phyloP scores from a whole-genome alignment of 2,113 vertebrate species.

The Empidonax alnorum region DNA sequence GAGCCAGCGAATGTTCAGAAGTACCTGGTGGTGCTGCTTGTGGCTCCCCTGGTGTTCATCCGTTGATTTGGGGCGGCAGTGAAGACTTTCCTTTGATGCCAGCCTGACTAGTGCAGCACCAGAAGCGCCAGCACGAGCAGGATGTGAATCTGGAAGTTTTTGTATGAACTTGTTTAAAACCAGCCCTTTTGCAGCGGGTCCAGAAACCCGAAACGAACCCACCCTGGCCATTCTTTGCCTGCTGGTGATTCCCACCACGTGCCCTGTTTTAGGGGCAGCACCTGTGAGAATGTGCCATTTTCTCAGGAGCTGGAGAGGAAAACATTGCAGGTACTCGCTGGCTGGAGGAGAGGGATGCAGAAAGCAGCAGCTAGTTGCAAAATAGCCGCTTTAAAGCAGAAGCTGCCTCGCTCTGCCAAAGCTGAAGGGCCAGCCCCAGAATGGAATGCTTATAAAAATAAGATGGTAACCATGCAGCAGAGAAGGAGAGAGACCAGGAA shows the following conservation, averaged over 20 bases:
- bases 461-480: conserved; percentile 64
- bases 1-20: background rate
- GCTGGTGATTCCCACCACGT: background rate
- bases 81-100: conserved; percentile 25
- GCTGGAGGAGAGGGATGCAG: conserved; percentile 27
- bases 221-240: accelerated
- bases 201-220: background rate
- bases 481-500: conserved; percentile 58
- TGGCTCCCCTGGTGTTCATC: conserved; percentile 12
- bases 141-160: background rate
- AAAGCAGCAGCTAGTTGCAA: conserved; percentile 57
- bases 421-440: conserved; percentile 49
- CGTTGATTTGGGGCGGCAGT: background rate
- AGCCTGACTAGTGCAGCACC: background rate
- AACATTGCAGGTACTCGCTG: conserved; percentile 24
- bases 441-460: conserved; percentile 70
- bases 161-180: background rate
- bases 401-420: conserved; percentile 56
- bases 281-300: background rate
- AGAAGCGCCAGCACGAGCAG: background rate
- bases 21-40: background rate
- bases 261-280: background rate
- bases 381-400: conserved; percentile 54
- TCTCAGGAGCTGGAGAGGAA: background rate
- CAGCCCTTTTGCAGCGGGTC: background rate